Evolutionary conservation across 2,888 invertebrate species (phyloP).

Genomic region (Netelia fuscicornis): DNA sequence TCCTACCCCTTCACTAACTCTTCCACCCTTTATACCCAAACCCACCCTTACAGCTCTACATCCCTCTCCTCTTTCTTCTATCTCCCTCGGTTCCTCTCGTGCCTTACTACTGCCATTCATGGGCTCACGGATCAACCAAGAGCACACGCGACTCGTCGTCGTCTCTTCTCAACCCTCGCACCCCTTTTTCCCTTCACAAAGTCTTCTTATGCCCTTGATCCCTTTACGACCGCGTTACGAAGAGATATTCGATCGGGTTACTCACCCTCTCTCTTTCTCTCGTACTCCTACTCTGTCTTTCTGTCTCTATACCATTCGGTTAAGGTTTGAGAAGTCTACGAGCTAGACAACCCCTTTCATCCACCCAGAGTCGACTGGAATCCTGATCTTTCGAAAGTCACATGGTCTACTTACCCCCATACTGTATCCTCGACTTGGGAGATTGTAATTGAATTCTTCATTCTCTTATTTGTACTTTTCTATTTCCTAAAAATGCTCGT

Average conservation of each 20-base stretch:
- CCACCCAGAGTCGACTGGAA: conserved; percentile 63
- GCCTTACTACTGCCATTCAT: conserved; percentile 61
- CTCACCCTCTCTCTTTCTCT: conserved; percentile 58
- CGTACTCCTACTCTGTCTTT: conserved; percentile 67
- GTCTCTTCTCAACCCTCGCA: conserved; percentile 49
- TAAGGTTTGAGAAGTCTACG: conserved; percentile 70
- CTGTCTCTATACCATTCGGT: conserved; percentile 60
- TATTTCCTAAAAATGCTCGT: not conserved
- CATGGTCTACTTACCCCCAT: conserved; percentile 60
- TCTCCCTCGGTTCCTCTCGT: conserved; percentile 26
- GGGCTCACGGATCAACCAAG: conserved; percentile 57
- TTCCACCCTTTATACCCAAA: conserved; percentile 44
- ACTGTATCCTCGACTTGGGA: conserved; percentile 30
- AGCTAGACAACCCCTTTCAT: conserved; percentile 67
- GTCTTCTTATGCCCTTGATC: conserved; percentile 73
- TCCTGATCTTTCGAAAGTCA: conserved; percentile 60
- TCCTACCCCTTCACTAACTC: conserved; percentile 61
- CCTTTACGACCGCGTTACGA: conserved; percentile 81
- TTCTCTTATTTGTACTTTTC: conserved; percentile 68
- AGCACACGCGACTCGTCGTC: conserved; percentile 57
- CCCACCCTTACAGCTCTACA: conserved; percentile 6
- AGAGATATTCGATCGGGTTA: conserved; percentile 67
- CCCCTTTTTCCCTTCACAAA: conserved; percentile 62
- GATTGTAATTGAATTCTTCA: conserved; percentile 71
- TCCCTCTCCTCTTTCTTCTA: conserved; percentile 60